Conservation (phyloP, 2,888 invertebrate species). For the Petrolisthes manimaculis region DNA sequence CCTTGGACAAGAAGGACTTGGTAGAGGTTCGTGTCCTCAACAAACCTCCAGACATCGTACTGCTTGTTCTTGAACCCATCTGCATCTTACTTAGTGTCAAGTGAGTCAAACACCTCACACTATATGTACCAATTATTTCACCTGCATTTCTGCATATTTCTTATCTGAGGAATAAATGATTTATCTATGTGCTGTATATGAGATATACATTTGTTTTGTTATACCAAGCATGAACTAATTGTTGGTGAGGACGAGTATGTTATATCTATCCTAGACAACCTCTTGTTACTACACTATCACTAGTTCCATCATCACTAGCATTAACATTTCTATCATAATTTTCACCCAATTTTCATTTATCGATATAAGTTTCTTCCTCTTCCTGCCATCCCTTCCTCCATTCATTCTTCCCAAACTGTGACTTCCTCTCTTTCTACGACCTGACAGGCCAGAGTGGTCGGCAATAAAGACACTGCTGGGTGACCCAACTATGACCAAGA, state of each 20-base stretch:
- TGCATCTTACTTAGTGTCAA: constrained; percentile 86
- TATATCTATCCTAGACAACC: no score
- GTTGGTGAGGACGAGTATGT: no score
- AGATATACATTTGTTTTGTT: not conserved
- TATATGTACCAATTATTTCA: not conserved
- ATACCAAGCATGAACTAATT: not conserved
- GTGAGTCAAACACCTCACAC: constrained; percentile 12
- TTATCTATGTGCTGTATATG: not conserved
- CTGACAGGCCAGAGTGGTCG: constrained; percentile 83
- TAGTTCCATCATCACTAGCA: not conserved
- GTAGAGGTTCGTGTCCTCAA: constrained; percentile 90
- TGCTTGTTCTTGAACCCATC: constrained; percentile 92
- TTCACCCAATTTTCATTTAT: not conserved
- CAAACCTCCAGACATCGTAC: constrained; percentile 87
- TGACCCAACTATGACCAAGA: constrained; percentile 86
- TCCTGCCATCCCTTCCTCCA: constrained; percentile 7
- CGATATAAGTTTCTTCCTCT: not conserved
- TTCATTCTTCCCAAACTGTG: not conserved
- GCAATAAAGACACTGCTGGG: constrained; percentile 84
- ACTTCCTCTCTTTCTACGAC: constrained; percentile 69
- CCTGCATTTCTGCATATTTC: not conserved
- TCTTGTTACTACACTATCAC: not conserved
- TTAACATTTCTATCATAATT: not conserved
- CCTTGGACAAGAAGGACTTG: constrained; percentile 90
- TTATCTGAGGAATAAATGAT: not conserved